phyloP scores from a whole-genome alignment of 2,888 invertebrate species.

The Zaprionus lineosus region DNA sequence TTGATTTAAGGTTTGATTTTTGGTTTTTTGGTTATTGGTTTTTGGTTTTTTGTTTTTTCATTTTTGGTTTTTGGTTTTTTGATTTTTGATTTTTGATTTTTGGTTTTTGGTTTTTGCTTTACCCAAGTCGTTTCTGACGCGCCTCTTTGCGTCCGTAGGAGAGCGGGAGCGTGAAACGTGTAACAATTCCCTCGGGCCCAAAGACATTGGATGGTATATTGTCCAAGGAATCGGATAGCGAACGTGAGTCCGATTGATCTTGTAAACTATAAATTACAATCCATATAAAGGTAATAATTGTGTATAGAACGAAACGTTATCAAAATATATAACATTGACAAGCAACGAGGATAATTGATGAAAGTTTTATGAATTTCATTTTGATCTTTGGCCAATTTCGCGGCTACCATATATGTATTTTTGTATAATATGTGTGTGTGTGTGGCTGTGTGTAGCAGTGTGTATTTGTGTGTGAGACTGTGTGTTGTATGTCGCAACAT shows the following conservation, averaged over 20 bases:
- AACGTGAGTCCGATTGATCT: slow-evolving; percentile 83
- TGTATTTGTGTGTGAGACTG: background rate
- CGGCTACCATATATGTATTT: no score
- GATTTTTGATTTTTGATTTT: slow-evolving; percentile 26
- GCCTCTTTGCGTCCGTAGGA: slow-evolving; percentile 90
- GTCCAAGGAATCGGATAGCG: slow-evolving; percentile 85
- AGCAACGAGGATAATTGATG: no score
- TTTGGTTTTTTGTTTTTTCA: background rate
- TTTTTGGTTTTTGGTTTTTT: background rate
- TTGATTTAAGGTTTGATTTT: no score
- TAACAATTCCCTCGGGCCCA: slow-evolving; percentile 86
- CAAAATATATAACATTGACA: background rate
- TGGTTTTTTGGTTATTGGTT: no score
- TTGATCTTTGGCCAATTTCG: slow-evolving; percentile 1
- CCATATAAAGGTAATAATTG: slow-evolving; percentile 45
- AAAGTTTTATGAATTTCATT: slow-evolving; percentile 12
- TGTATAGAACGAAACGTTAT: slow-evolving; percentile 15
- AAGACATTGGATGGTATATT: slow-evolving; percentile 84
- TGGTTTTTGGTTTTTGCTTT: slow-evolving; percentile 76
- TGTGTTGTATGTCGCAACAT: no score
- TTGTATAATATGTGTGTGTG: slow-evolving; percentile 5
- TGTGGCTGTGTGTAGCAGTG: background rate
- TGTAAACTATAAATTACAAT: slow-evolving; percentile 81
- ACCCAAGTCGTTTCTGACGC: slow-evolving; percentile 92
- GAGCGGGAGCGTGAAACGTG: slow-evolving; percentile 88